Conservation (phyloP, 2,113 vertebrate species). For the Paedocypris sp. region DNA sequence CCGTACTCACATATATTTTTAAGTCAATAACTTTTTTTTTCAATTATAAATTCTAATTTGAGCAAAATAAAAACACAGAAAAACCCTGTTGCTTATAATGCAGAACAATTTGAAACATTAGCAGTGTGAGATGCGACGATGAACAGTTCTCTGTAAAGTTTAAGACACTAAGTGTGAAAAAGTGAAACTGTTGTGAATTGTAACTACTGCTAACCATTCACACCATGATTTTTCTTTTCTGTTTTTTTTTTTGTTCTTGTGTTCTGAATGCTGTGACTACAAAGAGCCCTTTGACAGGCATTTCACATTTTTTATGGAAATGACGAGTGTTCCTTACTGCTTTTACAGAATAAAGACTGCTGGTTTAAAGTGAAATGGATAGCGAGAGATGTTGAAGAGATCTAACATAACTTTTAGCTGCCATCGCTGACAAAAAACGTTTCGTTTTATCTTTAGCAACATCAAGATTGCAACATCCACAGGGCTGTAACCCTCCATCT, state of each 20-base stretch:
- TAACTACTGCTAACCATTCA: neutral
- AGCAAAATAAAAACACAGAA: too few relatives aligned
- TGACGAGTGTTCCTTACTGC: constrained; percentile 38
- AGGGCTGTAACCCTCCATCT: constrained; percentile 48
- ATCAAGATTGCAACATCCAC: constrained; percentile 50
- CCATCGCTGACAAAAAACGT: constrained; percentile 31
- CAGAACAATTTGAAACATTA: too few relatives aligned
- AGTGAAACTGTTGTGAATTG: too few relatives aligned
- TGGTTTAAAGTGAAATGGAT: constrained; percentile 38
- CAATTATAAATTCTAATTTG: too few relatives aligned
- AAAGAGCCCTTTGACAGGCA: constrained; percentile 37
- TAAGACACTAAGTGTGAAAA: too few relatives aligned
- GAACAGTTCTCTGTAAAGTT: too few relatives aligned
- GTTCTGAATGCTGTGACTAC: neutral
- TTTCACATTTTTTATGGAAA: constrained; percentile 38
- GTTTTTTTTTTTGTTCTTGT: neutral
- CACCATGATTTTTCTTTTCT: constrained; percentile 1
- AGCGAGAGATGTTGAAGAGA: constrained; percentile 39
- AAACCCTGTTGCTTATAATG: too few relatives aligned
- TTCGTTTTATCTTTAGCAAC: constrained; percentile 49
- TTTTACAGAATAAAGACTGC: constrained; percentile 41
- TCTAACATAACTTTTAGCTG: constrained; percentile 2
- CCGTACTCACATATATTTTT: too few relatives aligned
- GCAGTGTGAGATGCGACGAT: too few relatives aligned
- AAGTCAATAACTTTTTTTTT: too few relatives aligned